These are phyloP conservation scores for Vulpes ferrilata DNA, from an alignment of 2,113 vertebrate species.

Conservation along the genomic window DNA sequence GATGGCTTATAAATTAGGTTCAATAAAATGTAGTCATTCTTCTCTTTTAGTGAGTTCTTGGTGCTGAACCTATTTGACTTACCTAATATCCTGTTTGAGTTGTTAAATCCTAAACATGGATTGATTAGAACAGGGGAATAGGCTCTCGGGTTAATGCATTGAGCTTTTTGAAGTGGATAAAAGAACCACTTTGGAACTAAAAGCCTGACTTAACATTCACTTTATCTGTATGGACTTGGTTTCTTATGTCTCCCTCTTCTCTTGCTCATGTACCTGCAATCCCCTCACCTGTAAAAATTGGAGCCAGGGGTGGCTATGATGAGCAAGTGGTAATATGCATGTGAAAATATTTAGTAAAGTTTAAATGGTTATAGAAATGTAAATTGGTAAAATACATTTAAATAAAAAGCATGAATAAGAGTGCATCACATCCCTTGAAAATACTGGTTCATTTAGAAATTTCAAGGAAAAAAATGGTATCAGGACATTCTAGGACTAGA, in stretches of 20 bases:
- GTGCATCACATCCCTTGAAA: not conserved
- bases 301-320: not conserved
- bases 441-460: not conserved
- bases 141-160: not conserved
- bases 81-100: slow-evolving; percentile 61
- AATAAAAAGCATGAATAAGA: not conserved
- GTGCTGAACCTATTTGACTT: slow-evolving; percentile 46
- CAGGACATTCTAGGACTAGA: not conserved
- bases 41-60: slow-evolving; percentile 47
- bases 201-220: not conserved
- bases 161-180: not conserved
- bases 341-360: not conserved
- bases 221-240: not conserved
- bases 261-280: not conserved
- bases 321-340: not conserved
- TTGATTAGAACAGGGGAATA: slow-evolving; percentile 29
- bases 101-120: slow-evolving; percentile 54
- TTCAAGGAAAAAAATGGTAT: not conserved
- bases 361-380: not conserved
- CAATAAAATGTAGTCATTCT: slow-evolving; percentile 56
- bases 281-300: not conserved
- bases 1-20: slow-evolving; percentile 66
- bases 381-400: not conserved
- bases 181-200: not conserved
- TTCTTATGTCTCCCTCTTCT: not conserved